Conservation (phyloP, 2,888 invertebrate species). For the Dermolepida albohirtum region DNA sequence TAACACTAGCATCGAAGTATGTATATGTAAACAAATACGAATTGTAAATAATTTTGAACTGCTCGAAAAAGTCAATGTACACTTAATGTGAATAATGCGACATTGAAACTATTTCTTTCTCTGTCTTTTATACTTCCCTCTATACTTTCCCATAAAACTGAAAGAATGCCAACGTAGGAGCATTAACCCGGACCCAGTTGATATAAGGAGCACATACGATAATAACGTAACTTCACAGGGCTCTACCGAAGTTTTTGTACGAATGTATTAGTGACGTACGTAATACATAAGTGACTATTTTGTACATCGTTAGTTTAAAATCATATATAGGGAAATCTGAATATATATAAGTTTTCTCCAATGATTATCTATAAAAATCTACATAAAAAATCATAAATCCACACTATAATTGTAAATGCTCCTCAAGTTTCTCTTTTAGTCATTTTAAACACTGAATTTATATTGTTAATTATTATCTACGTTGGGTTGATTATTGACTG, state of each 20-base stretch:
- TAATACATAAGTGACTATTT: too few relatives aligned
- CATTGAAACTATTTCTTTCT: conserved; percentile 37
- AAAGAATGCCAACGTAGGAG: conserved; percentile 41
- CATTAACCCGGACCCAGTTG: conserved; percentile 48
- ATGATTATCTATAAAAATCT: too few relatives aligned
- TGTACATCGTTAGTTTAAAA: too few relatives aligned
- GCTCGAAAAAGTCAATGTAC: conserved; percentile 19
- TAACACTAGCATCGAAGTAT: conserved; percentile 1
- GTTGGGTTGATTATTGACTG: too few relatives aligned
- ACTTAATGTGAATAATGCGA: conserved; percentile 26
- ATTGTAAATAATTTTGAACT: conserved; percentile 18
- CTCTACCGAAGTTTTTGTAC: not conserved
- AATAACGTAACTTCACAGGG: conserved; percentile 27
- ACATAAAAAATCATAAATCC: too few relatives aligned
- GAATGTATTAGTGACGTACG: too few relatives aligned
- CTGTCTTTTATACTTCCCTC: conserved; percentile 19
- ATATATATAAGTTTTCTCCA: too few relatives aligned
- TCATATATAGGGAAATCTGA: too few relatives aligned
- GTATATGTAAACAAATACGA: conserved; percentile 28
- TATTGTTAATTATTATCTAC: too few relatives aligned
- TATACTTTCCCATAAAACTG: conserved; percentile 40
- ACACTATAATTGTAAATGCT: too few relatives aligned
- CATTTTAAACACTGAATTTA: too few relatives aligned
- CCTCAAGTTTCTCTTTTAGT: too few relatives aligned
- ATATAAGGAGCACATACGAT: conserved; percentile 32